Evolutionary conservation across 2,113 vertebrate species (phyloP).

Genomic region (Aptenodytes patagonicus): DNA sequence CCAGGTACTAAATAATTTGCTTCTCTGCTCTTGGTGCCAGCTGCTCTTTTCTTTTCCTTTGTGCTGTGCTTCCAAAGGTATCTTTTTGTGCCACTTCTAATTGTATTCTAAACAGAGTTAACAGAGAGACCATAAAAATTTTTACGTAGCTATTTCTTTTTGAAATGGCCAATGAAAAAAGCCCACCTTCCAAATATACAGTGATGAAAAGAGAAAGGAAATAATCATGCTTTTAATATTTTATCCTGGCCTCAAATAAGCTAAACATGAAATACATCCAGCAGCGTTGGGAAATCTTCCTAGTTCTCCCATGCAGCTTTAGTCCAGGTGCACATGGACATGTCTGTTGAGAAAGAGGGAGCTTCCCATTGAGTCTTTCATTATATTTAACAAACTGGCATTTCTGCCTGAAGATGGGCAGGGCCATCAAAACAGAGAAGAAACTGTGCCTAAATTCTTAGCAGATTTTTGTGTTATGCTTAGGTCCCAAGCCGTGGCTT

Average conservation of each 20-base stretch:
- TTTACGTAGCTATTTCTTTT: background rate
- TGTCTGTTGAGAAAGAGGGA: background rate
- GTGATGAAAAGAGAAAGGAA: background rate
- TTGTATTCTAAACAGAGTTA: background rate
- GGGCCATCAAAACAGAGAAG: background rate
- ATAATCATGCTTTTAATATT: background rate
- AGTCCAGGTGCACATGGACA: background rate
- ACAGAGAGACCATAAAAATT: background rate
- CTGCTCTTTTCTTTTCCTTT: conserved; percentile 51
- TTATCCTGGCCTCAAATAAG: background rate
- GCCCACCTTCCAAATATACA: background rate
- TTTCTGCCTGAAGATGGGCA: background rate
- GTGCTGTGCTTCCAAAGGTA: conserved; percentile 5
- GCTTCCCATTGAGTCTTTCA: background rate
- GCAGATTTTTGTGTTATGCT: background rate
- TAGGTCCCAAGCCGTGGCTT: background rate
- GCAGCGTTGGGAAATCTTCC: conserved; percentile 10
- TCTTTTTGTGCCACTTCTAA: background rate
- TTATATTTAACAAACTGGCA: background rate
- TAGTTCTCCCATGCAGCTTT: background rate
- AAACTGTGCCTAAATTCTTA: background rate
- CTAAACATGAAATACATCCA: background rate
- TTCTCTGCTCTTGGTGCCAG: conserved; percentile 23
- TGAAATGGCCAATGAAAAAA: background rate
- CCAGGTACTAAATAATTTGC: conserved; percentile 54